Evolutionary conservation across 2,888 invertebrate genomes (phyloP).

Genomic region (Drosophila greeni): DNA sequence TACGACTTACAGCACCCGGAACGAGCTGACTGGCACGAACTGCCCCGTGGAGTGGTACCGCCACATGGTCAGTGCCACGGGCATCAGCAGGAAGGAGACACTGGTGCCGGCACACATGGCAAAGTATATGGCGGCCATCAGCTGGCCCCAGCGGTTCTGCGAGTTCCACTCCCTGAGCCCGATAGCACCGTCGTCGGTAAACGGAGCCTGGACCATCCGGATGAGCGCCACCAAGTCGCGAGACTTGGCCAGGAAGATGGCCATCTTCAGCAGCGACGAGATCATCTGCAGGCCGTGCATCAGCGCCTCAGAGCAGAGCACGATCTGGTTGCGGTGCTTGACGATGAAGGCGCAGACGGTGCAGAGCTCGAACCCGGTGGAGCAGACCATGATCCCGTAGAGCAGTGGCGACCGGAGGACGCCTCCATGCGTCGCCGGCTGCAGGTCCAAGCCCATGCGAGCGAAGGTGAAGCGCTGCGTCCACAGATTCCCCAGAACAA

Average conservation of each 20-base stretch:
- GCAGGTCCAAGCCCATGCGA: conserved; percentile 48
- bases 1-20: conserved; percentile 45
- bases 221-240: conserved; percentile 36
- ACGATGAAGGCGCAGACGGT: conserved; percentile 51
- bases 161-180: conserved; percentile 14
- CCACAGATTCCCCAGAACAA: conserved; percentile 41
- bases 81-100: conserved; percentile 48
- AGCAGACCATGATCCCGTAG: conserved; percentile 41
- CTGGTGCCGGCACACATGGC: conserved; percentile 57
- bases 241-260: conserved; percentile 45
- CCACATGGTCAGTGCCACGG: conserved; percentile 41
- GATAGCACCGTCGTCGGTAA: not conserved
- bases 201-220: conserved; percentile 32
- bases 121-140: conserved; percentile 41
- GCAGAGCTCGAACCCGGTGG: conserved; percentile 53
- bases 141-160: conserved; percentile 48
- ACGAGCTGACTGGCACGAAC: conserved; percentile 47
- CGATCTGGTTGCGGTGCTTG: conserved; percentile 44
- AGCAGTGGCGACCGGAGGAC: conserved; percentile 30
- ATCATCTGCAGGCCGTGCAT: conserved; percentile 58
- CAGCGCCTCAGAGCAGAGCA: conserved; percentile 53
- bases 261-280: conserved; percentile 51
- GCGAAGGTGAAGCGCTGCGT: conserved; percentile 47
- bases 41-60: conserved; percentile 29
- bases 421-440: conserved; percentile 1